Percentiles rank a stretch among this genome's conserved stretches.
phyloP scores from a whole-genome alignment of 2,888 invertebrate species.

The Ctena decussata region DNA sequence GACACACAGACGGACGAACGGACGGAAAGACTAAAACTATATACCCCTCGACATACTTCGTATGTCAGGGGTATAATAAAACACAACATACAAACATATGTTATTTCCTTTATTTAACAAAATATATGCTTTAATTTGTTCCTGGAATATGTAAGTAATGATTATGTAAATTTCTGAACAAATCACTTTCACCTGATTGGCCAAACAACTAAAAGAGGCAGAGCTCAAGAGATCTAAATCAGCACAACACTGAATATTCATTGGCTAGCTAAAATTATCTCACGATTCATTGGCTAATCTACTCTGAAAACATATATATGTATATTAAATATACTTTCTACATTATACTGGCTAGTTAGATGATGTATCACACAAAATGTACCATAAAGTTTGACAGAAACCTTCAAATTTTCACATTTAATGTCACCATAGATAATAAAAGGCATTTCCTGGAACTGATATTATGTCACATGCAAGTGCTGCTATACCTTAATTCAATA shows the following conservation, averaged over 20 bases:
- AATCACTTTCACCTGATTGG: constrained; percentile 48
- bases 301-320: not conserved
- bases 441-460: too few relatives aligned
- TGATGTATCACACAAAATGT: too few relatives aligned
- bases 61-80: too few relatives aligned
- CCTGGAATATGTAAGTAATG: constrained; percentile 69
- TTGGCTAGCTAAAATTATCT: not conserved
- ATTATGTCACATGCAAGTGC: too few relatives aligned
- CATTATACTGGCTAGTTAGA: not conserved
- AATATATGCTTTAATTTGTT: constrained; percentile 70
- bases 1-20: too few relatives aligned
- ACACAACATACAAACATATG: too few relatives aligned
- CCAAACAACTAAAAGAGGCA: constrained; percentile 21
- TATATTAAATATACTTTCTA: not conserved
- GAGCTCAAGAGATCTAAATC: constrained; percentile 20
- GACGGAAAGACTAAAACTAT: too few relatives aligned
- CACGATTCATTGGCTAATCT: not conserved
- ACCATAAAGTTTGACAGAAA: too few relatives aligned
- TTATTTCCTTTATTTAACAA: constrained; percentile 70
- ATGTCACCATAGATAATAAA: too few relatives aligned
- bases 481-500: too few relatives aligned
- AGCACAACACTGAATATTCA: constrained; percentile 12
- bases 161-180: constrained; percentile 56
- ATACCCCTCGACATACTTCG: too few relatives aligned
- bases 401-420: too few relatives aligned